These are phyloP conservation scores for Subacronicta megacephala DNA, from an alignment of 2,888 invertebrate species.

Conservation along the genomic window DNA sequence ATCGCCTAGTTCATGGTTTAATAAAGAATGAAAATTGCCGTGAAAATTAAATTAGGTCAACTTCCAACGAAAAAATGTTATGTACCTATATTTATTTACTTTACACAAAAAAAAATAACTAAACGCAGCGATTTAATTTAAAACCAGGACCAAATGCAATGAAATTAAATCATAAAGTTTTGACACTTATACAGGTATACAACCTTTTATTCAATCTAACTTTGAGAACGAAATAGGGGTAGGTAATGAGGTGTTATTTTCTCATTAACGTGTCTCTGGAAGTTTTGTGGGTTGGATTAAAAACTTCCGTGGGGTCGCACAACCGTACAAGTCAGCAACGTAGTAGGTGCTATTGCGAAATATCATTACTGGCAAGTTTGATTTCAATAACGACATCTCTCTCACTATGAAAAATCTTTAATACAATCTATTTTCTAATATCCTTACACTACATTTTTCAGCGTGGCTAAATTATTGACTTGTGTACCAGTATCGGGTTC, in stretches of 20 bases:
- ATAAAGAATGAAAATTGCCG: slow-evolving; percentile 15
- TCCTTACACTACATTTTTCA: no score
- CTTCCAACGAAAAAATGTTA: slow-evolving; percentile 14
- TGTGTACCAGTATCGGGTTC: no score
- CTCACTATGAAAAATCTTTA: no score
- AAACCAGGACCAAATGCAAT: slow-evolving; percentile 61
- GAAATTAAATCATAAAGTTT: slow-evolving; percentile 82
- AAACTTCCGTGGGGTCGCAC: slow-evolving; percentile 80
- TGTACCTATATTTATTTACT: slow-evolving; percentile 9
- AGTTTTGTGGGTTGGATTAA: slow-evolving; percentile 80
- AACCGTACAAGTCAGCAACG: slow-evolving; percentile 65
- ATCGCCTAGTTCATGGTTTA: not conserved
- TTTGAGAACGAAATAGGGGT: slow-evolving; percentile 78
- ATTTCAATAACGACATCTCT: no score
- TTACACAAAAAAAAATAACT: slow-evolving; percentile 31
- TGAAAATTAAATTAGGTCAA: slow-evolving; percentile 38
- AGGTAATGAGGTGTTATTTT: slow-evolving; percentile 85
- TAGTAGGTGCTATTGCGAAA: slow-evolving; percentile 32
- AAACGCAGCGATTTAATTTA: slow-evolving; percentile 42
- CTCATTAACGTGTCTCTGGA: slow-evolving; percentile 83
- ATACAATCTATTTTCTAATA: no score
- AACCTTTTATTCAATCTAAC: slow-evolving; percentile 87
- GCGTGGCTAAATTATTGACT: no score
- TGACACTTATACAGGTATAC: slow-evolving; percentile 74
- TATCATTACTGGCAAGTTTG: slow-evolving; percentile 14